Conservation (phyloP, 2,888 invertebrate species). For the Cynaeus angustus region DNA sequence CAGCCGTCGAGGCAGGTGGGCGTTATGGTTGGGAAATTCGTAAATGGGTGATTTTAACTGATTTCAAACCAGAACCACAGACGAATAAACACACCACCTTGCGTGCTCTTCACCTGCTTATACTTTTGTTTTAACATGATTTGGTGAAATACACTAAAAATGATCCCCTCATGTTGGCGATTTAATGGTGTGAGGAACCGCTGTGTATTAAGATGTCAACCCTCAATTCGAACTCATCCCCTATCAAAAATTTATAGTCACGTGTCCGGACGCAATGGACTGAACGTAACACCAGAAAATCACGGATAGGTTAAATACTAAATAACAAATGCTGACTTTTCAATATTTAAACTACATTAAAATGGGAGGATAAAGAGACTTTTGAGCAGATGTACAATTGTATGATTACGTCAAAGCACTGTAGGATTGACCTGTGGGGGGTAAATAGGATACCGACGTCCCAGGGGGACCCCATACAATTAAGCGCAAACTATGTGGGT, state of each 20-base stretch:
- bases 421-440: conserved; percentile 38
- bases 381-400: conserved; percentile 48
- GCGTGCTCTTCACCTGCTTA: no score
- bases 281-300: conserved; percentile 19
- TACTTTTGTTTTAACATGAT: background rate
- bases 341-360: conserved; percentile 33
- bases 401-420: conserved; percentile 46
- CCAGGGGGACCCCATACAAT: conserved; percentile 42
- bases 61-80: conserved; percentile 5
- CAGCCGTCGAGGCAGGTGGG: conserved; percentile 51
- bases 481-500: conserved; percentile 43
- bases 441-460: conserved; percentile 45
- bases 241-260: conserved; percentile 52
- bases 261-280: conserved; percentile 48
- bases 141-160: no score
- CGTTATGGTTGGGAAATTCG: conserved; percentile 47
- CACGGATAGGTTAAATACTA: no score
- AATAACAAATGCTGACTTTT: conserved; percentile 36
- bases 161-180: no score
- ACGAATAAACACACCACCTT: no score
- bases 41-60: conserved; percentile 42
- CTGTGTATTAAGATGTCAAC: conserved; percentile 54
- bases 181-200: conserved; percentile 27
- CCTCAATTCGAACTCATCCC: no score
- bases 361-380: conserved; percentile 26